Evolutionary conservation across 2,888 invertebrate species (phyloP).

Genomic region (Macrosoma leucophasiata): DNA sequence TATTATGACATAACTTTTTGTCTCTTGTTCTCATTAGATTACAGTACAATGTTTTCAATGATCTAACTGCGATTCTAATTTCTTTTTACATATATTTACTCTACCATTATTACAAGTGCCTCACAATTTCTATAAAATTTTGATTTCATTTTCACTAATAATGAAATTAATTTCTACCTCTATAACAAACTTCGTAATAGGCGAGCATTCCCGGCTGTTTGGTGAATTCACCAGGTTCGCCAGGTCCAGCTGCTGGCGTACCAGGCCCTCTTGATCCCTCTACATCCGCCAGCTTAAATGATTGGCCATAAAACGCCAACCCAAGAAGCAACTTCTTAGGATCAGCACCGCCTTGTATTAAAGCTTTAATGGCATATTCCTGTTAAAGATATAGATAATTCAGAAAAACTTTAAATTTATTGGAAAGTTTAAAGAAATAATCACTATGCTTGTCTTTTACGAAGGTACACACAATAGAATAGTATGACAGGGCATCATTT

Average conservation of each 20-base stretch:
- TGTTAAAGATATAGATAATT: conserved; percentile 41
- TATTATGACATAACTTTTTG: too few relatives aligned
- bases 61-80: too few relatives aligned
- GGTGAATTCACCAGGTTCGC: conserved; percentile 86
- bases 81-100: too few relatives aligned
- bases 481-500: conserved; percentile 82
- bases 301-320: conserved; percentile 91
- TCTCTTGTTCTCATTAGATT: too few relatives aligned
- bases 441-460: too few relatives aligned
- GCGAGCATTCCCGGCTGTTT: conserved; percentile 91
- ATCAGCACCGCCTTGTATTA: conserved; percentile 83
- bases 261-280: conserved; percentile 70
- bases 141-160: neutral
- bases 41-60: too few relatives aligned
- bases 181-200: conserved; percentile 89
- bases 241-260: conserved; percentile 81
- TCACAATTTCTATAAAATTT: too few relatives aligned
- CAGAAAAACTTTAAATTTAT: neutral
- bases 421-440: neutral
- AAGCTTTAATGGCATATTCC: conserved; percentile 88
- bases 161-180: conserved; percentile 43
- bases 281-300: conserved; percentile 79
- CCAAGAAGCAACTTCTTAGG: conserved; percentile 87
- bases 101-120: too few relatives aligned
- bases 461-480: conserved; percentile 82